phyloP scores from a whole-genome alignment of 2,797 vertebrate species.

The Rhabdomys pumilio region DNA sequence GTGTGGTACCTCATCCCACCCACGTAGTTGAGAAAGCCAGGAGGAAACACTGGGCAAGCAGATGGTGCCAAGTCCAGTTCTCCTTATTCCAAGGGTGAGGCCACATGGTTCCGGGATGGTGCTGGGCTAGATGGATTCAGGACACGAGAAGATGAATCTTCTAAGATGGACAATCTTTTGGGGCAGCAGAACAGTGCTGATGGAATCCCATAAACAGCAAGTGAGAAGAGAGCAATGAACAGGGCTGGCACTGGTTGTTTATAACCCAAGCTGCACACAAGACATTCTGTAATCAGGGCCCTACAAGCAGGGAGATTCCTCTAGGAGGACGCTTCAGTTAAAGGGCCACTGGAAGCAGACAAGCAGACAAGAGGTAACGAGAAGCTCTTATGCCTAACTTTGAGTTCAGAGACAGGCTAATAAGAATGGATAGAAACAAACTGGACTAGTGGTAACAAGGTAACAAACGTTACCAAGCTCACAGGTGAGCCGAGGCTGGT shows the following conservation, averaged over 20 bases:
- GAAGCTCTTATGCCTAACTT: not conserved
- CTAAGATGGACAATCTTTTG: not conserved
- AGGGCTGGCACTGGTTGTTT: not conserved
- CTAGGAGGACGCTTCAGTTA: not conserved
- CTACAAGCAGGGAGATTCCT: not conserved
- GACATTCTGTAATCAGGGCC: not conserved
- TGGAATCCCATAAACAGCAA: not conserved
- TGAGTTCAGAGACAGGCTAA: not conserved
- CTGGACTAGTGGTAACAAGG: not conserved
- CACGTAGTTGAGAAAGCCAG: not conserved
- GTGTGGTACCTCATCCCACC: not conserved
- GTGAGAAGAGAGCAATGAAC: not conserved
- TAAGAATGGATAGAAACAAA: not conserved
- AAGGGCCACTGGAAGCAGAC: constrained; percentile 17
- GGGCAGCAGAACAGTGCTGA: not conserved
- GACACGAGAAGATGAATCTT: not conserved
- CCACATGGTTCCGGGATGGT: not conserved
- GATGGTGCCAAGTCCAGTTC: not conserved
- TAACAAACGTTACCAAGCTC: not conserved
- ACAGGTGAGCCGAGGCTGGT: not conserved
- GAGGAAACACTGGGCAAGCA: constrained; percentile 50
- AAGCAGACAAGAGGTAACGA: not conserved
- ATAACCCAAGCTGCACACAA: not conserved
- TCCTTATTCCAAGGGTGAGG: not conserved
- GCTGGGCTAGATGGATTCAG: not conserved